Evolutionary conservation across 2,113 vertebrate genomes (phyloP).

Genomic region (Pogonocichla stellata): DNA sequence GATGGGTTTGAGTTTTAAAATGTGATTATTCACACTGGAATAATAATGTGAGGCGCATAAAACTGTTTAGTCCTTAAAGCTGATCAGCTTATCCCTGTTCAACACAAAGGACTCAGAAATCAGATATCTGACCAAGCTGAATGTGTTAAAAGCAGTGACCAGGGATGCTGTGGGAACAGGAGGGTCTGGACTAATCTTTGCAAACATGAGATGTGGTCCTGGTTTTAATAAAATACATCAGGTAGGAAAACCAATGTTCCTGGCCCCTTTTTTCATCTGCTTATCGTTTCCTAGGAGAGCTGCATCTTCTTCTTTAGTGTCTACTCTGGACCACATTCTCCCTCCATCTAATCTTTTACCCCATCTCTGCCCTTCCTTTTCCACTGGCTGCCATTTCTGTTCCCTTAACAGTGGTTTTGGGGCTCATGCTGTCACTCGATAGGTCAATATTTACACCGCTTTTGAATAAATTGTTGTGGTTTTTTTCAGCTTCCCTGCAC

Average conservation of each 20-base stretch:
- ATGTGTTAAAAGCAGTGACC: neutral
- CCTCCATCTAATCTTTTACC: neutral
- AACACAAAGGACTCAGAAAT: neutral
- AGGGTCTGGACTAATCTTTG: neutral
- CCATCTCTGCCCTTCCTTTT: neutral
- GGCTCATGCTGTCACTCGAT: neutral
- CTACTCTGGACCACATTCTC: neutral
- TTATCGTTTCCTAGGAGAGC: neutral
- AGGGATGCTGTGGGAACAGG: neutral
- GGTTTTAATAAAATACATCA: neutral
- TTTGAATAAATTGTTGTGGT: neutral
- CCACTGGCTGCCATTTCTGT: neutral
- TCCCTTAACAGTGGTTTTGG: neutral
- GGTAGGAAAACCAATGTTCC: neutral
- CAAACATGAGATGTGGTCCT: neutral
- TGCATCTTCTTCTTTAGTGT: neutral
- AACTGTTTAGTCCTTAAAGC: conserved; percentile 3
- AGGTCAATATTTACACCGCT: neutral
- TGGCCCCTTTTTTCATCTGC: neutral
- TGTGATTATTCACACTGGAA: neutral
- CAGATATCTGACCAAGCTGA: neutral
- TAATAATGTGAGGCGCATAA: neutral
- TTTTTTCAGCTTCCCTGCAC: neutral
- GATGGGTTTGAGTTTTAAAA: neutral
- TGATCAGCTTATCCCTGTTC: conserved; percentile 6